Base-by-base conservation (phyloP, 2,888 invertebrate genomes). In the Rotaria magnacalcarata region DNA sequence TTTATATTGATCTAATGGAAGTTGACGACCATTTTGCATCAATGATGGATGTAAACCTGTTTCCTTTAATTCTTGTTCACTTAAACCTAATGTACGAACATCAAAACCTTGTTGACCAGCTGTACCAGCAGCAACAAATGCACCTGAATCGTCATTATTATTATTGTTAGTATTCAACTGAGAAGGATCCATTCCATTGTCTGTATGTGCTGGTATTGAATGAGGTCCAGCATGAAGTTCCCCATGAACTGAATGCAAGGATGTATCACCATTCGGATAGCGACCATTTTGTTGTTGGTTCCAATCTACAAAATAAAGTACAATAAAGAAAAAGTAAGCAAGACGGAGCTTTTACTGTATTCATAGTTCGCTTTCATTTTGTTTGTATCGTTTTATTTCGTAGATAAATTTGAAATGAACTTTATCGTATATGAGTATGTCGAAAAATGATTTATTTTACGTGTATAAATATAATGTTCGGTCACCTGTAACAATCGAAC, bases 1-100 rank as follows among this genome's bases (percentile, higher is more conserved):
- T 84, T 84, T 84, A 54, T 84, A 84, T 84, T 84, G 84, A 34
- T 80, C 47, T 47, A 80, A 80, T 80, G 80, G 80, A 5, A 80
- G n/a, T 47, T 80, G 80, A n/a, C 47, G 43, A n/a, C 80, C 80
- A 47, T 5, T 4, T 80, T 10, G 21, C 1, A 11, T n/a, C n/a
- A 47, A n/a, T 47, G 80, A 80, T 80, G 80, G 80, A 47, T 80
- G 47, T 47, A 80, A 80, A 47, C 80, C 80, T 14, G 47, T 47
- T 14, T 24, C 43, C 6, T n/a, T 10, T n/a, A 80, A 80, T 80
- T 80, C 80, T 43, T 80, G 80, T 80, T 80, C 80, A 43, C 47
- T 80, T 80, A 80, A 47, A 47, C 80, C 80, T 47, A 80, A 47
- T n/a, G 80, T 47, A 47, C 80, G 80, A 47, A 80, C 24, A 80